phyloP scores from a whole-genome alignment of 1,140 invertebrate species.

The Drosophila seguyi region DNA sequence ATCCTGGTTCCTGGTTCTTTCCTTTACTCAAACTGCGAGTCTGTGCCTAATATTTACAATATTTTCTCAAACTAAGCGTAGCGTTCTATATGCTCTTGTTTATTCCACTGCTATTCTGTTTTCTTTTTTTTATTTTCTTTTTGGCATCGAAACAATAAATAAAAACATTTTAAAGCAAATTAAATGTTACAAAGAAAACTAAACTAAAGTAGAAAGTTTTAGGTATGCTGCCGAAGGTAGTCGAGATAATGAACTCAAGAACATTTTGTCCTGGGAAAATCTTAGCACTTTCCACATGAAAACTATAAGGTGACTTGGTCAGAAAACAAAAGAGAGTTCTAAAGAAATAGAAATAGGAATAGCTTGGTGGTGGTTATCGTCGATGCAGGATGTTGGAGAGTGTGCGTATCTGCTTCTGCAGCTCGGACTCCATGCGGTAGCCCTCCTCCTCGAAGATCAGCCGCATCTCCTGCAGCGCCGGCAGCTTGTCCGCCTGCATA shows the following conservation, averaged over 20 bases:
- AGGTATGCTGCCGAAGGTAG: background rate
- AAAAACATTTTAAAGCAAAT: background rate
- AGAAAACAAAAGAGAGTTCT: background rate
- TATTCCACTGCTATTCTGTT: constrained; percentile 14
- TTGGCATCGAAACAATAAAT: constrained; percentile 62
- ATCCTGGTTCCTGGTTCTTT: constrained; percentile 2
- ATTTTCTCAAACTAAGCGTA: constrained; percentile 32
- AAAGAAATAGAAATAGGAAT: constrained; percentile 18
- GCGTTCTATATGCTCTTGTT: constrained; percentile 27
- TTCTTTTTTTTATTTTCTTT: constrained; percentile 19
- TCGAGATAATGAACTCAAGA: background rate
- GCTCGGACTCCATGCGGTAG: constrained; percentile 85
- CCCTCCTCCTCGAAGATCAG: constrained; percentile 88
- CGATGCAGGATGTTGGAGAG: constrained; percentile 80
- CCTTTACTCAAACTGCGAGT: constrained; percentile 22
- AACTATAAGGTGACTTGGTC: constrained; percentile 36
- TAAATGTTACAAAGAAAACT: background rate
- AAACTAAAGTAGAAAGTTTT: constrained; percentile 2
- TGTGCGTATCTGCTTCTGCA: constrained; percentile 84
- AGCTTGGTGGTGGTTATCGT: constrained; percentile 78
- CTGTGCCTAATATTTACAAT: constrained; percentile 45
- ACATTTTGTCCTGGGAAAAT: too few species aligned
- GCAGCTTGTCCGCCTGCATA: constrained; percentile 88
- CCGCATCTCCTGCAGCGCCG: constrained; percentile 88
- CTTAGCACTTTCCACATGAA: background rate